A percentile compares a stretch with the other conserved stretches of the same genome.
Conservation (phyloP, 2,797 vertebrate species). For the Phrynocephalus guinanensis region DNA sequence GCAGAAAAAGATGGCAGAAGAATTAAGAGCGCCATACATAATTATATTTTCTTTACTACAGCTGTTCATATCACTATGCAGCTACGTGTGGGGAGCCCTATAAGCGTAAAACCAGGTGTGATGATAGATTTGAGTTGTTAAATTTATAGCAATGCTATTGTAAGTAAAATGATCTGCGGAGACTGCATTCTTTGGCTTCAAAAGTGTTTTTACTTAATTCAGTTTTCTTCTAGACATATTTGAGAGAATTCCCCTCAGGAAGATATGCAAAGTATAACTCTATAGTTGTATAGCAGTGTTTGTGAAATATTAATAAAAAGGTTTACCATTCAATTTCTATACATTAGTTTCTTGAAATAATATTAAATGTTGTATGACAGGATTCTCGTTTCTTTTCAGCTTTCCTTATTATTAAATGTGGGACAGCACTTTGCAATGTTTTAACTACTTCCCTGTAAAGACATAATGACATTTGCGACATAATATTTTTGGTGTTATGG, state of each 20-base stretch:
- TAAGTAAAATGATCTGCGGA: neutral
- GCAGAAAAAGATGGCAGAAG: neutral
- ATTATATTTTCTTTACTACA: neutral
- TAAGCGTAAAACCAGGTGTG: neutral
- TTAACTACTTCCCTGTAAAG: neutral
- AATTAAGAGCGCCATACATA: neutral
- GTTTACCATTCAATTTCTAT: neutral
- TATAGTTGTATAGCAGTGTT: neutral
- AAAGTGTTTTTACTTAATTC: neutral
- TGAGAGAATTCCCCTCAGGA: neutral
- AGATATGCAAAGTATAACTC: neutral
- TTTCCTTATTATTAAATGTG: slow-evolving; percentile 5
- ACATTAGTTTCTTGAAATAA: neutral
- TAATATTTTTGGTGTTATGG: neutral
- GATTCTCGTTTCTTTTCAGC: neutral
- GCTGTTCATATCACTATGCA: neutral
- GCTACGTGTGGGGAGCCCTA: neutral
- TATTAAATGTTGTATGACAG: neutral
- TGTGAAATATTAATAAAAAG: neutral
- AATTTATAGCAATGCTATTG: neutral
- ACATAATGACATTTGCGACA: neutral
- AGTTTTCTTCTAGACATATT: neutral
- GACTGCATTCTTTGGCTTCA: neutral
- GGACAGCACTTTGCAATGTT: neutral
- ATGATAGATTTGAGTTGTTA: neutral